Evolutionary conservation across 2,113 vertebrate species (phyloP).

Genomic region (Apistogramma diplotaenia): DNA sequence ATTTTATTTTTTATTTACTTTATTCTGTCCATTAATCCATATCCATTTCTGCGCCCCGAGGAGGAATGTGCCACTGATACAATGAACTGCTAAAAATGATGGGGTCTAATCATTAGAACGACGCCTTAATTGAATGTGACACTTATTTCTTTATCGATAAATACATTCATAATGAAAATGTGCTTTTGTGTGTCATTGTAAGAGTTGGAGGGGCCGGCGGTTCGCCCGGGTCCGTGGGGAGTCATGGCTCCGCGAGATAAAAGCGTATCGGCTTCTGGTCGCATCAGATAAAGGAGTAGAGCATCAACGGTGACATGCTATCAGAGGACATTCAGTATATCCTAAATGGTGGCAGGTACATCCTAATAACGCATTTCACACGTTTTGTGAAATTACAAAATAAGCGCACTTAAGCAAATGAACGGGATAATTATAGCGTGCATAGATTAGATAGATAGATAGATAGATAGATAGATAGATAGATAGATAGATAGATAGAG

Average conservation of each 20-base stretch:
- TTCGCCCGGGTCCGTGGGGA: slow-evolving; percentile 44
- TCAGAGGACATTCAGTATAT: slow-evolving; percentile 52
- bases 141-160: slow-evolving; percentile 11
- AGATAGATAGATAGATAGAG: slow-evolving; percentile 6
- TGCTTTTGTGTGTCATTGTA: slow-evolving; percentile 3
- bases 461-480: slow-evolving; percentile 39
- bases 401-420: neutral
- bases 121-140: slow-evolving; percentile 27
- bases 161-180: neutral
- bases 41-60: slow-evolving; percentile 17
- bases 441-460: slow-evolving; percentile 16
- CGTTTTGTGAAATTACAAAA: neutral
- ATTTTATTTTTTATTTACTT: neutral
- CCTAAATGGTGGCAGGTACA: slow-evolving; percentile 48
- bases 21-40: slow-evolving; percentile 23
- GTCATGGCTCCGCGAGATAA: slow-evolving; percentile 68
- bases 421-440: neutral
- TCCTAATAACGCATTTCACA: slow-evolving; percentile 55
- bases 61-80: slow-evolving; percentile 3
- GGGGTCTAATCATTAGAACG: slow-evolving; percentile 30
- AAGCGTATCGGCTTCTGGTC: slow-evolving; percentile 58
- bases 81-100: neutral
- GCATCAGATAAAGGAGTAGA: slow-evolving; percentile 66
- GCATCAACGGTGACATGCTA: slow-evolving; percentile 66
- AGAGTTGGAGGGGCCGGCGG: slow-evolving; percentile 4